Conservation (phyloP, 1,140 invertebrate genomes). For the Ephestia elutella region DNA sequence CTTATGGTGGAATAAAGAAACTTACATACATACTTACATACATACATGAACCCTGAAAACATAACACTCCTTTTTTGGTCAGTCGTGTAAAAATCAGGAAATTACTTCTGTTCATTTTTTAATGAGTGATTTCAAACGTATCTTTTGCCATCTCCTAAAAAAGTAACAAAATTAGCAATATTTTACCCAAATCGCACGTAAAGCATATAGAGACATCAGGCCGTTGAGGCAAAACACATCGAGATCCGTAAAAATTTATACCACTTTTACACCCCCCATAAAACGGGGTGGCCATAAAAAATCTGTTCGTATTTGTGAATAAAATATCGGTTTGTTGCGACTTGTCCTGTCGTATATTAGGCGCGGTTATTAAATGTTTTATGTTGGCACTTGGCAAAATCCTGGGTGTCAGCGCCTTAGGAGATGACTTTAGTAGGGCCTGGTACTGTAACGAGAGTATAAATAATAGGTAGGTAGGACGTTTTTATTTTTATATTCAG, state of each 20-base stretch:
- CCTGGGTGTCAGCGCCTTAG: background rate
- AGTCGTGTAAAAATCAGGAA: no score
- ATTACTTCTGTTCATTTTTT: no score
- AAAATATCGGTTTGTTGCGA: conserved; percentile 3
- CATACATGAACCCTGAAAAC: no score
- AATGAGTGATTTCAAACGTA: no score
- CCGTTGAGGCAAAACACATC: background rate
- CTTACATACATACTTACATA: no score
- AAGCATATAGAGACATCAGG: background rate
- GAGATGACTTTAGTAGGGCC: no score
- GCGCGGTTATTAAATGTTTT: background rate
- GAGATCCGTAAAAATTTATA: background rate
- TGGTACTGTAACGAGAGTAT: no score
- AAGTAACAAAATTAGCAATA: background rate
- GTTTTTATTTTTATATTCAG: no score
- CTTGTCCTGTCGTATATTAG: background rate
- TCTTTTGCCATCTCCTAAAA: background rate
- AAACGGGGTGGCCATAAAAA: background rate
- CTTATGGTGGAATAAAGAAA: no score
- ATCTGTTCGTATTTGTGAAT: conserved; percentile 3
- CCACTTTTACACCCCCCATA: conserved; percentile 3
- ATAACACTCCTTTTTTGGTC: no score
- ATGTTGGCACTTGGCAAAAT: background rate
- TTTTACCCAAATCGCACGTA: conserved; percentile 1
- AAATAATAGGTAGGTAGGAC: no score